Evolutionary conservation across 2,888 invertebrate species (phyloP).

Genomic region (Chironomus tentans): DNA sequence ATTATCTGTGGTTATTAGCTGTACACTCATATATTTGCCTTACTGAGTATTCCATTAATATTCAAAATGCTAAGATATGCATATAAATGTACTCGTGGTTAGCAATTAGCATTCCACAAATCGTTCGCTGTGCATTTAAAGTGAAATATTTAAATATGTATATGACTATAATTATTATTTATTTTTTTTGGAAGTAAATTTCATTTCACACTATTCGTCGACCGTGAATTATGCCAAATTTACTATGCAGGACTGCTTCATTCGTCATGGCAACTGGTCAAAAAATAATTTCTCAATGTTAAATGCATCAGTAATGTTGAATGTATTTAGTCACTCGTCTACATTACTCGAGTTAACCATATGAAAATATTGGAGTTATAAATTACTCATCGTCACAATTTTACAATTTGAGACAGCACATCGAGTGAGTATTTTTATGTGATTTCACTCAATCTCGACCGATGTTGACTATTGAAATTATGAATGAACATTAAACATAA

Average conservation of each 20-base stretch:
- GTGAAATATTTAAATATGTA: too few relatives aligned
- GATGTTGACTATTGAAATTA: too few relatives aligned
- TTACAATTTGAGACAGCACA: background rate
- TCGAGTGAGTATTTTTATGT: background rate
- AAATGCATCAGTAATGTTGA: background rate
- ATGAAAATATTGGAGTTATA: background rate
- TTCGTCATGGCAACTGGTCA: conserved; percentile 2
- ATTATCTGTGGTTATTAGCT: background rate
- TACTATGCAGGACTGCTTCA: background rate
- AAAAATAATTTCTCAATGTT: conserved; percentile 1
- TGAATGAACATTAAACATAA: too few relatives aligned
- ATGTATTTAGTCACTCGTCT: background rate
- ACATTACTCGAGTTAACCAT: background rate
- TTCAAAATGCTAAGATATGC: too few relatives aligned
- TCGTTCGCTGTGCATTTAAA: too few relatives aligned
- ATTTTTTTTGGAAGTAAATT: too few relatives aligned
- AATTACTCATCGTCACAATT: conserved; percentile 1
- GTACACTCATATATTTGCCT: too few relatives aligned
- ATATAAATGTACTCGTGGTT: too few relatives aligned
- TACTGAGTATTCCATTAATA: too few relatives aligned
- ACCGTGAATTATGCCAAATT: background rate
- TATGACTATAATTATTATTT: too few relatives aligned
- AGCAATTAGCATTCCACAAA: too few relatives aligned
- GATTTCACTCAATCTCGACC: background rate
- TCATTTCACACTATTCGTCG: background rate